Evolutionary conservation across 2,888 invertebrate species (phyloP).

Genomic region (Branchipolynoe longqiensis): DNA sequence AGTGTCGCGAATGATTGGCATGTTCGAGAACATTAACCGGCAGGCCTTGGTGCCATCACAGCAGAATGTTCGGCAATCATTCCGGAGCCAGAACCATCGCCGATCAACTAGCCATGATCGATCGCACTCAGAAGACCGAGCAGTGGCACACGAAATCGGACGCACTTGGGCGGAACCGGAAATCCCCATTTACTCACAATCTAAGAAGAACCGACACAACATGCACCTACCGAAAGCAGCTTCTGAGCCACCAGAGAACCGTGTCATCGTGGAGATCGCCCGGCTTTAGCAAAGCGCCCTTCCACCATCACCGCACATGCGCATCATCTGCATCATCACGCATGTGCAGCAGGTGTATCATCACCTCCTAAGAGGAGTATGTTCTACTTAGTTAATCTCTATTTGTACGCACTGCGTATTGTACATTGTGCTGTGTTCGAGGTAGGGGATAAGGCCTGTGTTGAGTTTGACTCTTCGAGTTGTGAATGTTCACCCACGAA

Average conservation of each 20-base stretch:
- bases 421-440: too few species aligned
- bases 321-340: too few species aligned
- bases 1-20: slow-evolving; percentile 53
- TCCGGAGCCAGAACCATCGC: slow-evolving; percentile 35
- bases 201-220: slow-evolving; percentile 29
- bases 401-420: too few species aligned
- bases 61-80: slow-evolving; percentile 6
- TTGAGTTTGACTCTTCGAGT: too few species aligned
- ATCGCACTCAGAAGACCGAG: slow-evolving; percentile 16
- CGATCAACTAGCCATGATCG: slow-evolving; percentile 28
- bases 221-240: slow-evolving; percentile 13
- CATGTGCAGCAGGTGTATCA: too few species aligned
- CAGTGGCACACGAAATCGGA: neutral
- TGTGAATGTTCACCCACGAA: too few species aligned
- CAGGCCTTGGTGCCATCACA: neutral
- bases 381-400: too few species aligned
- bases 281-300: slow-evolving; percentile 48
- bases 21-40: slow-evolving; percentile 61
- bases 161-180: slow-evolving; percentile 6
- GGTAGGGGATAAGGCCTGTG: too few species aligned
- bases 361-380: too few species aligned
- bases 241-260: neutral
- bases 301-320: neutral
- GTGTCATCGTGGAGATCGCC: slow-evolving; percentile 59
- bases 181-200: slow-evolving; percentile 23